Base-by-base conservation (phyloP, 2,113 vertebrate species). In the Periophthalmus modestus region DNA sequence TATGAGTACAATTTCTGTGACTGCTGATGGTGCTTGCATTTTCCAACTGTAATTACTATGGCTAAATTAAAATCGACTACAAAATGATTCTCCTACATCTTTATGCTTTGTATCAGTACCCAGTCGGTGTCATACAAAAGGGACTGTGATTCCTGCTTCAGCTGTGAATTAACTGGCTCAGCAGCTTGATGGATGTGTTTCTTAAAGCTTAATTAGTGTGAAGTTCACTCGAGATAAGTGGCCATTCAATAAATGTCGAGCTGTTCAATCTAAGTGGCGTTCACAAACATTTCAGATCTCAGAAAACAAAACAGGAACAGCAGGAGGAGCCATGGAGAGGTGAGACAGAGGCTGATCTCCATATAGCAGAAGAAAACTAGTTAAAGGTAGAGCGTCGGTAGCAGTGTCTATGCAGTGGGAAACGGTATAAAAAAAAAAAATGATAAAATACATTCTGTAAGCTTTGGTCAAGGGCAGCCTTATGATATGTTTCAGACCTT, bases 181-280 rank as follows among this genome's bases (percentile, higher is more conserved):
- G 84, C 88, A 83, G 82, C 81, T 91, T 92, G 92, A 93, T 93
- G 86, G 92, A 93, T 93, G 92, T 85, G 90, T 90, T 93, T 90
- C 92, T 92, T 87, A 89, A 93, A 94, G 91, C 88, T 91, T 93
- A 91, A 94, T 94, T 93, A 92, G 89, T 90, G 83, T 90, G 89
- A 93, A 91, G 90, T 92, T 91, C 89, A 87, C 87, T 88, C 73
- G 67, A 79, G 91, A 92, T 92, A 93, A 92, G 90, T 93, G 91
- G 91, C 83, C 73, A 73, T 91, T 93, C 91, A 87, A 92, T 93
- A 91, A 92, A 90, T 89, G 88, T 90, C 91, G 90, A 74, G 78
- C 87, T 82, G 86, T 86, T 88, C 81, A 89, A 90, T 85, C 88
- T 74, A 86, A 87, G 82, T 88, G 84, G 85, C 87, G 82, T 92